Evolutionary conservation across 37 sponge, comb jelly and placozoan species (phyloP).

Genomic region (Petrosia ficiformis): DNA sequence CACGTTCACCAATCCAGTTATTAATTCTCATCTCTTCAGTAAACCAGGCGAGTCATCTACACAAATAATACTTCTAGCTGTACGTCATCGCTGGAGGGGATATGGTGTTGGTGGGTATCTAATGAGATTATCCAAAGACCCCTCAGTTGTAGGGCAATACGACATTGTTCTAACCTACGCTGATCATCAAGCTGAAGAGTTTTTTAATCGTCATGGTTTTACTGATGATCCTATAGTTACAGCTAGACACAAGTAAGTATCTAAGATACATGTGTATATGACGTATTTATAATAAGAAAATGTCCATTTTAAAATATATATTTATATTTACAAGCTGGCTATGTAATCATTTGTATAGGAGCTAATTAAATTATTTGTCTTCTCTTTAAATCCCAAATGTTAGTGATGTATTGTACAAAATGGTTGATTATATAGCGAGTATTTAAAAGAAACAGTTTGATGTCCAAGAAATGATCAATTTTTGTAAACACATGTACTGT

Average conservation of each 20-base stretch:
- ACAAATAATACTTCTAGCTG: slow-evolving; percentile 68
- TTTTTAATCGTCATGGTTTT: slow-evolving; percentile 72
- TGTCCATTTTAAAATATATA: background rate
- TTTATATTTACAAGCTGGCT: no score
- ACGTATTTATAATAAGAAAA: no score
- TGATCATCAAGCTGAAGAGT: slow-evolving; percentile 75
- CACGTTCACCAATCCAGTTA: background rate
- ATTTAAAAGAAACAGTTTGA: no score
- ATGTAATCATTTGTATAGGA: slow-evolving; percentile 9
- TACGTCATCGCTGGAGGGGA: slow-evolving; percentile 56
- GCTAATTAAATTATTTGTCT: no score
- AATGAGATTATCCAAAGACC: slow-evolving; percentile 64
- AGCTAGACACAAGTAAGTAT: slow-evolving; percentile 45
- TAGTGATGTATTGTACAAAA: no score
- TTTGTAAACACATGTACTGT: background rate
- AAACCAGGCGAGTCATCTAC: slow-evolving; percentile 25
- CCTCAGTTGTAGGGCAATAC: slow-evolving; percentile 67
- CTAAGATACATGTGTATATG: background rate
- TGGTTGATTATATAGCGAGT: no score
- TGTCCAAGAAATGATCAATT: no score
- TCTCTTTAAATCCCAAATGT: no score
- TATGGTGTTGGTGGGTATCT: slow-evolving; percentile 69
- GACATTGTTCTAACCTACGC: slow-evolving; percentile 69
- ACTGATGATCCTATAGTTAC: slow-evolving; percentile 72
- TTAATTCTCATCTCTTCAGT: background rate